Conservation (phyloP, 2,888 invertebrate species). For the Opisthograptis luteolata region DNA sequence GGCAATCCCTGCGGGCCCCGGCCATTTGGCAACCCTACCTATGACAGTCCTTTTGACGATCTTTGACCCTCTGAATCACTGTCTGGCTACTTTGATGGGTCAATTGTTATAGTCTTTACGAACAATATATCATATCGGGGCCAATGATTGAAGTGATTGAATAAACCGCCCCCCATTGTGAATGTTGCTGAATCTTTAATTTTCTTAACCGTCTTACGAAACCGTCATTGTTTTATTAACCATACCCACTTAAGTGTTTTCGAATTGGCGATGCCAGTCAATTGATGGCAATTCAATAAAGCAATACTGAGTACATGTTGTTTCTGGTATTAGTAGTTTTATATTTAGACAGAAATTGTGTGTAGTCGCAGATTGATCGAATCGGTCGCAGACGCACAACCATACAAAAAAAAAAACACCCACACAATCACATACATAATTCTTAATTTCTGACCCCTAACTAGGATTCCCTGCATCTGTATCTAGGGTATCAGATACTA, state of each 20-base stretch:
- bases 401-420: no score
- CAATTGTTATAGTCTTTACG: slow-evolving; percentile 15
- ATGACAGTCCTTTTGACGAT: no score
- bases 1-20: no score
- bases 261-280: slow-evolving; percentile 22
- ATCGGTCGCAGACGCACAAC: no score
- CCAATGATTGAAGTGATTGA: slow-evolving; percentile 32
- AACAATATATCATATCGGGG: slow-evolving; percentile 19
- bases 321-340: no score
- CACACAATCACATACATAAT: no score
- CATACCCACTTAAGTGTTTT: slow-evolving; percentile 9
- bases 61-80: background rate
- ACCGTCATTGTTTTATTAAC: slow-evolving; percentile 33
- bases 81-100: background rate
- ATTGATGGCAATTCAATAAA: slow-evolving; percentile 17
- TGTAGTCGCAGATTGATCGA: no score
- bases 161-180: slow-evolving; percentile 25
- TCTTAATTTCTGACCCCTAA: no score
- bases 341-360: no score
- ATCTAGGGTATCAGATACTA: no score
- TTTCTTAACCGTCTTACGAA: slow-evolving; percentile 13
- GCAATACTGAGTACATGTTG: background rate
- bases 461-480: no score
- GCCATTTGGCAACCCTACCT: no score
- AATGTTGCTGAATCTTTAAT: slow-evolving; percentile 21